Evolutionary conservation across 2,888 invertebrate species (phyloP), one percentile per base, ranked within the genome.

Genomic region (Bugulina stolonifera): DNA sequence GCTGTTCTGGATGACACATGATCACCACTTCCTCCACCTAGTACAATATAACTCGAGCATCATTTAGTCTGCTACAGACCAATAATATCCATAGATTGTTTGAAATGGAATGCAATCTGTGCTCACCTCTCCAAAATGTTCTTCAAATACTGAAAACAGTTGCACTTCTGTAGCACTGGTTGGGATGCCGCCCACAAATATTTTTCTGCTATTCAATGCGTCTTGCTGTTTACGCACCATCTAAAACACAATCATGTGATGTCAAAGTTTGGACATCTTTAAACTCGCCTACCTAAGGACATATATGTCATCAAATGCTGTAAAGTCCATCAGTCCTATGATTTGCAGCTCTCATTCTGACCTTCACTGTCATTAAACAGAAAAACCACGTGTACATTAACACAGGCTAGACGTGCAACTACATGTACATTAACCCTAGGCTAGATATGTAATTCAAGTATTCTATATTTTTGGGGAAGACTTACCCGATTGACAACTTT

Each of bases 71-170:
- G n/a, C n/a, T n/a, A n/a, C n/a, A n/a, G n/a, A n/a, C n/a, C n/a
- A n/a, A n/a, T n/a, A n/a, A n/a, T n/a, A n/a, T n/a, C n/a, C n/a
- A n/a, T n/a, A n/a, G n/a, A n/a, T n/a, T n/a, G n/a, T n/a, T n/a
- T n/a, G n/a, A n/a, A n/a, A n/a, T n/a, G n/a, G n/a, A n/a, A n/a
- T n/a, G n/a, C n/a, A n/a, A n/a, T n/a, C n/a, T 43, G 5, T 18
- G 32, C 64, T 64, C 3, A 64, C 64, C n/a, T 64, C 10, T 14
- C 64, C 64, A 64, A 64, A 64, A 14, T 64, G 64, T n/a, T 64
- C 29, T 32, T 64, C 64, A 32, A 64, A 64, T 22, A 32, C 32
- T 14, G 3, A 14, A 27, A 25, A 27, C 14, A 64, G 5, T 18
- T 64, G 32, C 5, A 2, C n/a, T 34, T 64, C 64, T 18, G 29